phyloP scores from a whole-genome alignment of 2,797 vertebrate species.

The Eleutherodactylus coqui region DNA sequence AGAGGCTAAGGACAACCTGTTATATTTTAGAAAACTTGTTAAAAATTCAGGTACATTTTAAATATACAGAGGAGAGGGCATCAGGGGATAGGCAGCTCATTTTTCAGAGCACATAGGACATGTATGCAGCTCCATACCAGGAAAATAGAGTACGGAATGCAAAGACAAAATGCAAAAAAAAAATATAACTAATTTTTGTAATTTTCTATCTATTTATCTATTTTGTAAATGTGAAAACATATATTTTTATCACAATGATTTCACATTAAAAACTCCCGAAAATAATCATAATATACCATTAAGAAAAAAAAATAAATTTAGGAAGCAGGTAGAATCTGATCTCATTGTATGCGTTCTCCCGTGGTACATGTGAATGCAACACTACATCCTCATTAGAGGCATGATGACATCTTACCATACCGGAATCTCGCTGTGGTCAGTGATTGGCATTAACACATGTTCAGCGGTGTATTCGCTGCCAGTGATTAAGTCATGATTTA shows the following conservation, averaged over 20 bases:
- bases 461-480: conserved; percentile 33
- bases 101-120: too few species aligned
- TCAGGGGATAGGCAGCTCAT: too few species aligned
- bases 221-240: neutral
- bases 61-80: too few species aligned
- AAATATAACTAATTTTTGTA: too few species aligned
- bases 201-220: neutral
- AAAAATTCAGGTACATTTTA: too few species aligned
- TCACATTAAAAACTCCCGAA: neutral
- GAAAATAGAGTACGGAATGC: too few species aligned
- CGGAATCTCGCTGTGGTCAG: conserved; percentile 35
- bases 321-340: neutral
- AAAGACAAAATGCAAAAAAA: too few species aligned
- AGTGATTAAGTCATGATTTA: conserved; percentile 56
- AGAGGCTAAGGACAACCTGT: too few species aligned
- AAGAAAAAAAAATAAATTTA: neutral
- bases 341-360: neutral
- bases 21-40: too few species aligned
- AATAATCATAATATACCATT: neutral
- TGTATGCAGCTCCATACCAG: too few species aligned
- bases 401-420: neutral
- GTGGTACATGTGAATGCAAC: conserved; percentile 4
- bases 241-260: too few species aligned
- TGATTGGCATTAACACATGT: conserved; percentile 48
- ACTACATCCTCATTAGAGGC: neutral